phyloP scores from a whole-genome alignment of 2,888 invertebrate genomes.

The Pseudanteris insignis region DNA sequence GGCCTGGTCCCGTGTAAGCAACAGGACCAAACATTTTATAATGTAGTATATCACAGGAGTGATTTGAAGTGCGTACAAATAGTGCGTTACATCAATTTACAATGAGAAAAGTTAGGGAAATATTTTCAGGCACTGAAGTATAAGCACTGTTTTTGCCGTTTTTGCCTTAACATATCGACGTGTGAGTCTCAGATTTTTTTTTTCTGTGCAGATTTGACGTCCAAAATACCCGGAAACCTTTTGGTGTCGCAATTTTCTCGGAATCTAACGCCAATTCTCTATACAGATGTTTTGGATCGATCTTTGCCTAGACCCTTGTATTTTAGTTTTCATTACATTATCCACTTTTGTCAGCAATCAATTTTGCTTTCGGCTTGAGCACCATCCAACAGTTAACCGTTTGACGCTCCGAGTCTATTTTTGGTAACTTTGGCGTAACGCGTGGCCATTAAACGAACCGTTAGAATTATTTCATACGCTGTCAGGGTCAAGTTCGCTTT shows the following conservation, averaged over 20 bases:
- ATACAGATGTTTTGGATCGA: conserved; percentile 7
- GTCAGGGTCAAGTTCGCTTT: conserved; percentile 41
- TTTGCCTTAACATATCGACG: too few species aligned
- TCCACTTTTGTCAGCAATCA: conserved; percentile 7
- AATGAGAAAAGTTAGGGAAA: too few species aligned
- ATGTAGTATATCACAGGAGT: too few species aligned
- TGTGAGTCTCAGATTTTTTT: too few species aligned
- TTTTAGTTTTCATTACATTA: conserved; percentile 12
- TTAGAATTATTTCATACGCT: conserved; percentile 29
- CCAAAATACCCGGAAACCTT: conserved; percentile 5
- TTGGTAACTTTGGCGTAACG: conserved; percentile 23
- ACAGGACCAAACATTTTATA: too few species aligned
- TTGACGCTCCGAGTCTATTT: conserved; percentile 20
- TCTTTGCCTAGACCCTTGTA: conserved; percentile 14
- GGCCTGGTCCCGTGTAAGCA: too few species aligned
- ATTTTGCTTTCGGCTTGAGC: conserved; percentile 3
- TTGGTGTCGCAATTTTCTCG: conserved; percentile 11
- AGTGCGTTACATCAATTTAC: too few species aligned
- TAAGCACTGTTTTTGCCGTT: too few species aligned
- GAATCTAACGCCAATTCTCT: conserved; percentile 2
- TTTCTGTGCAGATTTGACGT: too few species aligned
- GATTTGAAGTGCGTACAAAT: too few species aligned
- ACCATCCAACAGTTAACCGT: neutral
- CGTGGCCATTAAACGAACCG: conserved; percentile 24
- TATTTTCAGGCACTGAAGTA: too few species aligned